A percentile compares a stretch with the other conserved stretches of the same genome.
Conservation (phyloP, 2,797 vertebrate species). For the Pterois miles region DNA sequence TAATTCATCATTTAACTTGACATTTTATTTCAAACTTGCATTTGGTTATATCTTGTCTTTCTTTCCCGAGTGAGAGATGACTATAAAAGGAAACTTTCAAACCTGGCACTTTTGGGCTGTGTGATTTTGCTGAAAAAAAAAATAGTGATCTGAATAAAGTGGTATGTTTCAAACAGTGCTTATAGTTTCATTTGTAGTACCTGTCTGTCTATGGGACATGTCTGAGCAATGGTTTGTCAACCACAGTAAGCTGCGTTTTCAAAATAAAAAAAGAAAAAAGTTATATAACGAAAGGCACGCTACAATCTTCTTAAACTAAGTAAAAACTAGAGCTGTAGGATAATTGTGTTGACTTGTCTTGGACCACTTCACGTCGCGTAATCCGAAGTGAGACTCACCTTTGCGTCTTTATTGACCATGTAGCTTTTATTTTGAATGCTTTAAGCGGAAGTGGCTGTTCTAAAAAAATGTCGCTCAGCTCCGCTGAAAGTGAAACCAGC, state of each 20-base stretch:
- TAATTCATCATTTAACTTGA: background rate
- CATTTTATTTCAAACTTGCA: background rate
- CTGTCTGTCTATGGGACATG: background rate
- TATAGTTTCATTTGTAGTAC: background rate
- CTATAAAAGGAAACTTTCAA: background rate
- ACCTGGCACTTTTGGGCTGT: background rate
- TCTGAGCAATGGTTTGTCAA: background rate
- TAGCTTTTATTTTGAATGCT: slow-evolving; percentile 10
- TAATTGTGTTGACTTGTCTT: background rate
- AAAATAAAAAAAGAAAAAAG: slow-evolving; percentile 12
- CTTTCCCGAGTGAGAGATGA: background rate
- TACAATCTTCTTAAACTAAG: background rate
- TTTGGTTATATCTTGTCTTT: background rate
- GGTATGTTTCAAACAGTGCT: background rate
- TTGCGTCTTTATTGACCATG: background rate
- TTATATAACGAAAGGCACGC: background rate
- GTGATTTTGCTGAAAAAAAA: background rate
- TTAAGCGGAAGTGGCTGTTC: rapidly evolving
- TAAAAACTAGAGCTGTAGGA: background rate
- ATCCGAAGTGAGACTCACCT: background rate
- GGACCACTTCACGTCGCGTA: background rate
- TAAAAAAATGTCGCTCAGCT: background rate
- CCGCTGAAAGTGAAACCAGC: slow-evolving; percentile 33
- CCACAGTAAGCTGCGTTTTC: background rate
- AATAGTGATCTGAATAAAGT: slow-evolving; percentile 14